A percentile compares a stretch with the other conserved stretches of the same genome.
These are phyloP conservation scores for Aphelenchoides avenae DNA, from an alignment of 1,140 invertebrate species.

Conservation along the genomic window DNA sequence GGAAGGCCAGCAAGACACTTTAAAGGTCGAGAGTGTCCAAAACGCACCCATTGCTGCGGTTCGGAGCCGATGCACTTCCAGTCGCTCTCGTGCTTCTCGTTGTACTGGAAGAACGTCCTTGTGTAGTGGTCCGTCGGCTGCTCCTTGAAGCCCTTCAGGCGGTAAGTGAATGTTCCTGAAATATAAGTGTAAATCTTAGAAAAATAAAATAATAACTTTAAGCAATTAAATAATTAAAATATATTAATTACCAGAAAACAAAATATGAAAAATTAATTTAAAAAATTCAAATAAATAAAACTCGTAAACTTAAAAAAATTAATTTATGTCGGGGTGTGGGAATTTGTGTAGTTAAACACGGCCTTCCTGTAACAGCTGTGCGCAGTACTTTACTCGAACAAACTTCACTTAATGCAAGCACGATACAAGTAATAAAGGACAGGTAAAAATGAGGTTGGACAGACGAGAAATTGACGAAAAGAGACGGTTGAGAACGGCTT, in stretches of 20 bases:
- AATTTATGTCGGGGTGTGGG: too few species aligned
- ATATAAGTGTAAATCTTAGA: neutral
- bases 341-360: too few species aligned
- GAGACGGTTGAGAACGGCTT: too few species aligned
- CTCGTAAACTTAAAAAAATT: neutral
- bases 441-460: too few species aligned
- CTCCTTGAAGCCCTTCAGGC: conserved; percentile 77
- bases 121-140: conserved; percentile 87
- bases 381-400: too few species aligned
- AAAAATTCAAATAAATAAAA: conserved; percentile 12
- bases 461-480: too few species aligned
- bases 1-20: too few species aligned
- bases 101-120: conserved; percentile 71
- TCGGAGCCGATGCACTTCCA: conserved; percentile 72
- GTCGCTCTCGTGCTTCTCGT: conserved; percentile 61
- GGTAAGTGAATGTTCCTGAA: conserved; percentile 74
- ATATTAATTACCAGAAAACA: too few species aligned
- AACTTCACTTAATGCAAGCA: too few species aligned
- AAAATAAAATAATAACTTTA: neutral
- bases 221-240: neutral
- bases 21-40: too few species aligned
- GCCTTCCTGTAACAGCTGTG: too few species aligned
- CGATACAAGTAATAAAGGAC: too few species aligned
- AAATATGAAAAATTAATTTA: conserved; percentile 5
- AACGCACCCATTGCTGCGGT: conserved; percentile 71